These are phyloP conservation scores for Dendrocincla tyrannina DNA, from an alignment of 2,797 vertebrate species.

Conservation along the genomic window DNA sequence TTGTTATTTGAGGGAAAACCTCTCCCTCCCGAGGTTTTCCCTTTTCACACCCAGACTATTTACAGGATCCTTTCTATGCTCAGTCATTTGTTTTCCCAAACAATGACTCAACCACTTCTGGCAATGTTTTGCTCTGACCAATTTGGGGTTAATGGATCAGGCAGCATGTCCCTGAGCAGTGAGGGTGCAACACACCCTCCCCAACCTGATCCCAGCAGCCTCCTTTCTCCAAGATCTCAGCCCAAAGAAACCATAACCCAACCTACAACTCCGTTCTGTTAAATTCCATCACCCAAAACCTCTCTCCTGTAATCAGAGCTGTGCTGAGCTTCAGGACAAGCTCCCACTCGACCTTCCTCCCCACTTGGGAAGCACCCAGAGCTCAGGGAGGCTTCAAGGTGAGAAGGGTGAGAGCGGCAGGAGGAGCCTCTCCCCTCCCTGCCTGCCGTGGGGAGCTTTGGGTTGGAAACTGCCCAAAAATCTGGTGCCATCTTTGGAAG, in stretches of 20 bases:
- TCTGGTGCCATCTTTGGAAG: neutral
- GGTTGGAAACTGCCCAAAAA: neutral
- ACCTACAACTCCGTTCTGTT: accelerated
- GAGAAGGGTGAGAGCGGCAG: neutral
- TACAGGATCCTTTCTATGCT: neutral
- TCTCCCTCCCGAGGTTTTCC: neutral
- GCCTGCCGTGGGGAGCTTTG: neutral
- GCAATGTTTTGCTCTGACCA: neutral
- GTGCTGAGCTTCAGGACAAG: neutral
- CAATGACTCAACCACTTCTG: neutral
- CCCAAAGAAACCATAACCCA: neutral
- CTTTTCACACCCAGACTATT: neutral
- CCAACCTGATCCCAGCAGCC: accelerated
- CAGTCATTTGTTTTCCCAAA: neutral
- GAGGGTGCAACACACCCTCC: neutral
- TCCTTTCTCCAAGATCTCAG: neutral
- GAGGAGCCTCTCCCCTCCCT: neutral
- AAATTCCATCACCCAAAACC: too few species aligned
- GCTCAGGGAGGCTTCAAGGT: neutral
- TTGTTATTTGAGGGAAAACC: neutral
- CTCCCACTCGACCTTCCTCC: neutral
- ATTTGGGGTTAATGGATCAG: neutral
- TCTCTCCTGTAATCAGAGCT: accelerated
- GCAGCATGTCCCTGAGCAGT: neutral
- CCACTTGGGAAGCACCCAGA: neutral